Evolutionary conservation across 2,888 invertebrate species (phyloP).

Genomic region (Drosophila engyochracea): DNA sequence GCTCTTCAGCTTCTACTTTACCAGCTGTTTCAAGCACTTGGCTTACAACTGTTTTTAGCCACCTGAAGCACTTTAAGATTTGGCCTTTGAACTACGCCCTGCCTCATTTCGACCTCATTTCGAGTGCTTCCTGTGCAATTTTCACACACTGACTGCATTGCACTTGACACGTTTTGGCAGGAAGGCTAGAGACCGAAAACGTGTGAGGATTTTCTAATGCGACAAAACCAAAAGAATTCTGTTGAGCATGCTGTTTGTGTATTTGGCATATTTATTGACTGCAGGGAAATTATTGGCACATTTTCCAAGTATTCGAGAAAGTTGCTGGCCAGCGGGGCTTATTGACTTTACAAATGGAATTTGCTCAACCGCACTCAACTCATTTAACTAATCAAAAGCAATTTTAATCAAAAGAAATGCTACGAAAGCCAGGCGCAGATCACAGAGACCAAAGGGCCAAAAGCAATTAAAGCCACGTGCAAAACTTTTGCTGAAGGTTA

Average conservation of each 20-base stretch:
- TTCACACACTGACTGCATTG: constrained; percentile 67
- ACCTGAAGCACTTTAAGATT: constrained; percentile 20
- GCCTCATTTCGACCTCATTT: constrained; percentile 39
- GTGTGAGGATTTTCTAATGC: constrained; percentile 41
- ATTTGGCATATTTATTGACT: constrained; percentile 66
- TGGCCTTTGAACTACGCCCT: constrained; percentile 30
- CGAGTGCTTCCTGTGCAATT: constrained; percentile 49
- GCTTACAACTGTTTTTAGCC: constrained; percentile 17
- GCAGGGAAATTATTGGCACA: constrained; percentile 61
- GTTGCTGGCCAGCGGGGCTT: constrained; percentile 26
- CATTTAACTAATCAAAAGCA: constrained; percentile 79
- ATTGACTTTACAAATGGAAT: constrained; percentile 65
- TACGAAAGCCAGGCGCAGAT: constrained; percentile 22
- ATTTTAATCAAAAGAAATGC: constrained; percentile 71
- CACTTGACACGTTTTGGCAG: constrained; percentile 73
- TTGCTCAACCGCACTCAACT: constrained; percentile 53
- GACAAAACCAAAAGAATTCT: constrained; percentile 16
- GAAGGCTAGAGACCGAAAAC: constrained; percentile 23
- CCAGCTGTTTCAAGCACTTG: constrained; percentile 22
- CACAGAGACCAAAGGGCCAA: constrained; percentile 34
- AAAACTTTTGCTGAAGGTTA: constrained; percentile 70
- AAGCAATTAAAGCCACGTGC: constrained; percentile 80
- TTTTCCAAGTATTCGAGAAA: constrained; percentile 23
- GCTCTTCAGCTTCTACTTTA: background rate
- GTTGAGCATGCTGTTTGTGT: constrained; percentile 32